Evolutionary conservation across 2,888 invertebrate genomes (phyloP).

Genomic region (Choristoneura rosaceana): DNA sequence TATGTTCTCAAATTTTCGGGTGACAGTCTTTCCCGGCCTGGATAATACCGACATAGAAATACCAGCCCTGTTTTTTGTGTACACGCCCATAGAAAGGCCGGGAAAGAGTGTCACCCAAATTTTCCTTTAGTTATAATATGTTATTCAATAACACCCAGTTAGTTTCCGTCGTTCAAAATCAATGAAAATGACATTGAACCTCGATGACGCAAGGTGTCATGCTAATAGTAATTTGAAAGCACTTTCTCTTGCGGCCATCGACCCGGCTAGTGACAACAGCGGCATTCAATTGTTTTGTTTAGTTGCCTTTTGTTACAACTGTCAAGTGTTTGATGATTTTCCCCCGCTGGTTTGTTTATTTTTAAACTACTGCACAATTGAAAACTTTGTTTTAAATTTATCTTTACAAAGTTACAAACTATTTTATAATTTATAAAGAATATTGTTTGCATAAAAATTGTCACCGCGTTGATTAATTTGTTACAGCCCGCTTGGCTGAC

Average conservation of each 20-base stretch:
- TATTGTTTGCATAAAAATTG: no score
- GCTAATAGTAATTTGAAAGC: slow-evolving; percentile 58
- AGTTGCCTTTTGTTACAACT: slow-evolving; percentile 24
- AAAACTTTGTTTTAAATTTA: no score
- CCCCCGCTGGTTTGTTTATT: neutral
- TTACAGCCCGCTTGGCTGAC: neutral
- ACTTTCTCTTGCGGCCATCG: slow-evolving; percentile 61
- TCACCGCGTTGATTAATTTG: neutral
- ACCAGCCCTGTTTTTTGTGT: no score
- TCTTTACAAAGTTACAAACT: no score
- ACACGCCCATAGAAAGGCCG: no score
- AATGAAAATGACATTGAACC: slow-evolving; percentile 44
- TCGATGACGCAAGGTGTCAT: slow-evolving; percentile 59
- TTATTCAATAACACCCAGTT: neutral
- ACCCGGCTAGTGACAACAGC: slow-evolving; percentile 39
- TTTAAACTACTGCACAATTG: no score
- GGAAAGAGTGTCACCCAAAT: no score
- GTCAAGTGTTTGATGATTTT: neutral
- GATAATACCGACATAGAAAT: no score
- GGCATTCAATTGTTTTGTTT: slow-evolving; percentile 14
- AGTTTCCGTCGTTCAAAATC: neutral
- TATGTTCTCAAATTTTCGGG: no score
- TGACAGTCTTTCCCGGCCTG: no score
- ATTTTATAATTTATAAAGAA: no score
- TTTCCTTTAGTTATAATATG: no score